Evolutionary conservation across 2,113 vertebrate species (phyloP).

Genomic region (Heloderma charlesbogerti): DNA sequence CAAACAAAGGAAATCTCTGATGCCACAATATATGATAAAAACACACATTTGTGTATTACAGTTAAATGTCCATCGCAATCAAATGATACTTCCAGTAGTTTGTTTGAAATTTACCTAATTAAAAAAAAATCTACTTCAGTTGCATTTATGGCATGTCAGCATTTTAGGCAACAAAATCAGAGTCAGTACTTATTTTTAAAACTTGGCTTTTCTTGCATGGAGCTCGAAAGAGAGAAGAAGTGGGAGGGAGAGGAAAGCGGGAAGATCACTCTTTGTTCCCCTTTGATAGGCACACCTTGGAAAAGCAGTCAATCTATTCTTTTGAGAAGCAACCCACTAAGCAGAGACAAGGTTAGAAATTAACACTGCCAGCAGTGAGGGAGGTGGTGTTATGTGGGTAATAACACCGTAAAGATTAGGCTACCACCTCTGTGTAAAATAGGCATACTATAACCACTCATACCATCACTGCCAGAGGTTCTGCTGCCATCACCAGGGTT

Average conservation of each 20-base stretch:
- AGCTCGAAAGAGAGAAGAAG: background rate
- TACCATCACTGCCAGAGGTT: background rate
- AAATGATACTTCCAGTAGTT: background rate
- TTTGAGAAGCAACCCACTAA: rapidly evolving
- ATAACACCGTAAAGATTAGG: background rate
- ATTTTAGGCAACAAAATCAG: background rate
- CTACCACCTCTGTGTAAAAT: background rate
- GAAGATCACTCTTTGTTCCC: background rate
- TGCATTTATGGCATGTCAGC: background rate
- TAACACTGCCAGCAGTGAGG: background rate
- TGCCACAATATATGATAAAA: background rate
- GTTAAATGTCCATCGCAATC: background rate
- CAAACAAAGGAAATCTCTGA: constrained; percentile 22
- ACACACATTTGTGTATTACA: background rate
- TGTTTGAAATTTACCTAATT: background rate
- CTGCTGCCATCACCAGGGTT: background rate
- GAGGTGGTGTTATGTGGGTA: background rate
- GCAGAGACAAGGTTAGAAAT: background rate
- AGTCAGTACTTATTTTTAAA: background rate
- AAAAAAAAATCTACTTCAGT: background rate
- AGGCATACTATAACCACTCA: background rate
- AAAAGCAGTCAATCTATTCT: background rate
- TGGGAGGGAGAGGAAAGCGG: background rate
- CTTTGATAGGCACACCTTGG: rapidly evolving
- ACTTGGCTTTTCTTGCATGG: background rate